Evolutionary conservation across 2,888 invertebrate species (phyloP), one percentile per base, ranked within the genome.

Genomic region (Mythimna loreyi): DNA sequence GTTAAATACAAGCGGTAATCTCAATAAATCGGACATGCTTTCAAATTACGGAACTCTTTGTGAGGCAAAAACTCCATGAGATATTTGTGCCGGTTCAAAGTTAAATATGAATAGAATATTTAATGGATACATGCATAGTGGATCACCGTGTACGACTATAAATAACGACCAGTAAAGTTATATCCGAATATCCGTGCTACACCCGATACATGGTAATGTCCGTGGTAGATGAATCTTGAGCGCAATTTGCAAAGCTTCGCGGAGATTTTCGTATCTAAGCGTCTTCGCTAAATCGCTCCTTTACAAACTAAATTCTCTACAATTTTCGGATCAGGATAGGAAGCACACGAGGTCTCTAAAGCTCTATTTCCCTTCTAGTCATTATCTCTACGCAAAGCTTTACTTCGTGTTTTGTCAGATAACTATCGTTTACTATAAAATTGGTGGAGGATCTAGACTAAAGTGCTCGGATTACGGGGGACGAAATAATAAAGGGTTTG

Each of bases 321-420:
- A 87, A 89, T 86, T 86, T 86, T 86, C 86, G 88, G 88, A 87
- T 84, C 85, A 81, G 88, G 85, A 81, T 78, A 87, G 87, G 89
- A 91, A 91, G 91, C 90, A 87, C 86, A 87, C 81, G 85, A 90
- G 92, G 92, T 85, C 86, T 91, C 92, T 93, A 94, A 89, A 92
- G 91, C 86, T 86, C 92, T 92, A 92, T 90, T 85, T 91, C 88
- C 92, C 88, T 87, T 87, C 90, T 92, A 91, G 87, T 85, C 72
- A 83, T 85, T 86, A 85, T 89, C 93, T 89, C 93, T 94, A 94
- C 91, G 91, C 91, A 92, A 94, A 94, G 93, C 94, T 92, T 93
- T 88, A 91, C 89, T 90, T 88, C 85, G 86, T 86, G 80, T 83
- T 83, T 78, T 76, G 56, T 72, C 74, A 73, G 70, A 73, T 66